Percentiles rank a stretch among this genome's conserved stretches.
These are phyloP conservation scores for Ennomos erosarius DNA, from an alignment of 2,888 invertebrate genomes.

Conservation along the genomic window DNA sequence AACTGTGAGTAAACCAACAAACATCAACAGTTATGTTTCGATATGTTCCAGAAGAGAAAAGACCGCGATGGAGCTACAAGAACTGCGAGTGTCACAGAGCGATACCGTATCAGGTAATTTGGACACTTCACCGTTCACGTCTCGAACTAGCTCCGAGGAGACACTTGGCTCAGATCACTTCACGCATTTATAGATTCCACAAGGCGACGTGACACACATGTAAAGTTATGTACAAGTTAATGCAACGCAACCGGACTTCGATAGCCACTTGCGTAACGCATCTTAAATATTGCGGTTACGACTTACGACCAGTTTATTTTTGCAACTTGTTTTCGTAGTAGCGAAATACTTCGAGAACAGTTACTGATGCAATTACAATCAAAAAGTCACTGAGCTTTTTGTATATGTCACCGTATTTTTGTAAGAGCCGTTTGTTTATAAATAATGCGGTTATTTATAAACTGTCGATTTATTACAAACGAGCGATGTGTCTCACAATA, in stretches of 20 bases:
- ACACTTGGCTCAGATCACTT: slow-evolving; percentile 73
- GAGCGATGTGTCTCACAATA: too few relatives aligned
- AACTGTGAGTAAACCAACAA: too few relatives aligned
- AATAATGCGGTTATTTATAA: too few relatives aligned
- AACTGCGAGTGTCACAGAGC: slow-evolving; percentile 80
- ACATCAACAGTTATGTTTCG: background rate
- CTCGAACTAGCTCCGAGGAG: slow-evolving; percentile 77
- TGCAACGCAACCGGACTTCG: slow-evolving; percentile 16
- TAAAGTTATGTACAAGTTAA: slow-evolving; percentile 10
- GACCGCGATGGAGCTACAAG: slow-evolving; percentile 83
- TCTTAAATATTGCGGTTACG: slow-evolving; percentile 14
- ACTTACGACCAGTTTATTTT: background rate
- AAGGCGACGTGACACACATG: slow-evolving; percentile 25
- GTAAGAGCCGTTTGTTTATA: too few relatives aligned
- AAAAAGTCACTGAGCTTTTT: background rate
- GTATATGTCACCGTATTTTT: too few relatives aligned
- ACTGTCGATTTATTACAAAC: too few relatives aligned
- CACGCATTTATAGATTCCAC: slow-evolving; percentile 66
- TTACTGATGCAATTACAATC: background rate
- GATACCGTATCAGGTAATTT: slow-evolving; percentile 87
- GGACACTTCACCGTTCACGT: slow-evolving; percentile 77
- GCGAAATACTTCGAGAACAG: background rate
- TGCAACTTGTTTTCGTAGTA: slow-evolving; percentile 7
- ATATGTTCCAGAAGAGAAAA: slow-evolving; percentile 81
- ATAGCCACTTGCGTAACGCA: slow-evolving; percentile 14